Base-by-base conservation (phyloP, 2,888 invertebrate species). In the Pogonocherus hispidulus region DNA sequence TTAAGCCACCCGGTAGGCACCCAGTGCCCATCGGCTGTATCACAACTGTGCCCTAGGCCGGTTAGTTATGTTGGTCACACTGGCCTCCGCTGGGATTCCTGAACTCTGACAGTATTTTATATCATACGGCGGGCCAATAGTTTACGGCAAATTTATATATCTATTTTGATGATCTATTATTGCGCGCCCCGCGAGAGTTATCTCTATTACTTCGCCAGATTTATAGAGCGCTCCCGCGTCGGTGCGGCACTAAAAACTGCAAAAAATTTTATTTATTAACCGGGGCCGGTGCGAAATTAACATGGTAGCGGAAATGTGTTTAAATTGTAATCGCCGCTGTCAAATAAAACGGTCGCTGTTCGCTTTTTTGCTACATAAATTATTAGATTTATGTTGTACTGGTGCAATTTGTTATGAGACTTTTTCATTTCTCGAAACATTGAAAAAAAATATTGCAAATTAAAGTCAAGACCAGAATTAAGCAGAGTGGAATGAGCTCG, bases 111-210 rank as follows among this genome's bases (percentile, higher is more conserved):
- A 78, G 74, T 80, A 82, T 82, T 82, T 83, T 82, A 82, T 82
- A 81, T 81, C 76, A 79, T 76, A 79, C 76, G 75, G 77, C 79
- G 76, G 79, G 75, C 77, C 82, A 78, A 83, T 83, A 82, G 83
- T 83, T 83, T 81, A 82, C 79, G 70, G 79, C 69, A 76, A 81
- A 83, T 83, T 83, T 83, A 83, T 83, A 82, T 81, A 82, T 82
- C 83, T 80, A 82, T 82, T 82, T 79, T 74, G 82, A 82, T 83
- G 83, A 83, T 83, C 80, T 82, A 82, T 81, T 77, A 74, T 72
- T 62, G 66, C 63, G 52, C 59, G 71, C 62, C 66, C 55, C 71
- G 64, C 62, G 67, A 66, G 73, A 72, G 65, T 74, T 73, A 75
- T 75, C 69, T 69, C 72, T 67, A 73, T 76, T 74, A 71, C 73